Conservation (phyloP, 2,888 invertebrate genomes). For the Ptilodon capucinus region DNA sequence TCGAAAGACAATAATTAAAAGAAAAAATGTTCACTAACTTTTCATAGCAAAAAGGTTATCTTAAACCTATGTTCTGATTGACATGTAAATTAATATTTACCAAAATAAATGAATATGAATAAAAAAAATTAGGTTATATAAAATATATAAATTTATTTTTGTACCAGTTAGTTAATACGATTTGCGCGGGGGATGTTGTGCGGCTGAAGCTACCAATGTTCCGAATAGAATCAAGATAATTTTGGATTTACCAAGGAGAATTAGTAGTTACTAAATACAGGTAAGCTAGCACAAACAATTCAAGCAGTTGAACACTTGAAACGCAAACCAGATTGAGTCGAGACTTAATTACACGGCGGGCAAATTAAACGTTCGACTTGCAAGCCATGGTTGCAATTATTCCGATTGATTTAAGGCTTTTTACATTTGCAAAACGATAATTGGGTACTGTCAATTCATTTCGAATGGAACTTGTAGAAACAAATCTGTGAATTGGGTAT, state of each 20-base stretch:
- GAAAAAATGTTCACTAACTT: too few relatives aligned
- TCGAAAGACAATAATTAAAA: too few relatives aligned
- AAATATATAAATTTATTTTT: too few relatives aligned
- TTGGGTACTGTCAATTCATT: not conserved
- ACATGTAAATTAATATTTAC: too few relatives aligned
- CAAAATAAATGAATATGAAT: too few relatives aligned
- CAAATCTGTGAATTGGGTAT: not conserved
- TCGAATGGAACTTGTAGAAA: not conserved
- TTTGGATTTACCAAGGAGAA: not conserved
- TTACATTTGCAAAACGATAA: conserved; percentile 9
- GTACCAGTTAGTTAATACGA: too few relatives aligned
- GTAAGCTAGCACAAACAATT: not conserved
- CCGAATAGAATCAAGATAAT: too few relatives aligned
- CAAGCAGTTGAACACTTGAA: not conserved
- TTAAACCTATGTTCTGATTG: too few relatives aligned
- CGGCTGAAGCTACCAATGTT: too few relatives aligned
- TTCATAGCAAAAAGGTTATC: too few relatives aligned
- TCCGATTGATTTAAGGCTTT: conserved; percentile 26
- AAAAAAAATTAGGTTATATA: too few relatives aligned
- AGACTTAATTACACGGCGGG: conserved; percentile 32
- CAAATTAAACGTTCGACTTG: conserved; percentile 45
- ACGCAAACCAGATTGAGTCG: conserved; percentile 1
- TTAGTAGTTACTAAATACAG: not conserved
- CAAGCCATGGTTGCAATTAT: conserved; percentile 38
- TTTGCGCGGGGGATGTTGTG: too few relatives aligned